Conservation (phyloP, 2,888 invertebrate species). For the Drosophila leonis region DNA sequence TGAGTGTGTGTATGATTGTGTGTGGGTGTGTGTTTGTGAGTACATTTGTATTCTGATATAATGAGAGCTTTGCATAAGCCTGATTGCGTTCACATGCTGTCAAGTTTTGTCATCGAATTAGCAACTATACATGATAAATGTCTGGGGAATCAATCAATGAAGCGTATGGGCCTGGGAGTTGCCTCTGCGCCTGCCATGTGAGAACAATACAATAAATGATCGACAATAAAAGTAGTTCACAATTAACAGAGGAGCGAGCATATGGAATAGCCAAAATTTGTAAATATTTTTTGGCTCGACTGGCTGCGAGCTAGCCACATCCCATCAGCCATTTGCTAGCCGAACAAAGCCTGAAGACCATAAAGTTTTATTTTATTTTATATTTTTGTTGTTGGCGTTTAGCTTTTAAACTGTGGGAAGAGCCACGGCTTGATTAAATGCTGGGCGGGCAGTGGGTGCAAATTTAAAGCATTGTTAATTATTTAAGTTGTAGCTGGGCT, state of each 20-base stretch:
- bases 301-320: not conserved
- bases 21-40: slow-evolving; percentile 1
- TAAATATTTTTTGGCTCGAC: slow-evolving; percentile 24
- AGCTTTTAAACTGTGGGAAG: slow-evolving; percentile 10
- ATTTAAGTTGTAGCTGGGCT: slow-evolving; percentile 56
- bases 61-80: slow-evolving; percentile 43
- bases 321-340: not conserved
- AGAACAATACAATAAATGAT: not conserved
- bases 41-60: slow-evolving; percentile 19
- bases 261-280: not conserved
- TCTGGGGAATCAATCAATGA: slow-evolving; percentile 39
- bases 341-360: slow-evolving; percentile 12
- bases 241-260: not conserved
- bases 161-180: not conserved
- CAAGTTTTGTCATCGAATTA: slow-evolving; percentile 49
- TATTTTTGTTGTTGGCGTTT: not conserved
- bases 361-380: slow-evolving; percentile 10
- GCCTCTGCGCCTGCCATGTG: not conserved
- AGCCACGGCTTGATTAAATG: slow-evolving; percentile 45
- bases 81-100: slow-evolving; percentile 35
- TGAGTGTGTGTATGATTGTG: not conserved
- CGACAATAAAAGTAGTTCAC: not conserved
- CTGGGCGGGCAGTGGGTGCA: slow-evolving; percentile 11
- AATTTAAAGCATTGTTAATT: slow-evolving; percentile 69
- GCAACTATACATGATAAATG: slow-evolving; percentile 18